These are phyloP conservation scores for Tamandua tetradactyla DNA, from an alignment of 2,797 vertebrate species.

Conservation along the genomic window DNA sequence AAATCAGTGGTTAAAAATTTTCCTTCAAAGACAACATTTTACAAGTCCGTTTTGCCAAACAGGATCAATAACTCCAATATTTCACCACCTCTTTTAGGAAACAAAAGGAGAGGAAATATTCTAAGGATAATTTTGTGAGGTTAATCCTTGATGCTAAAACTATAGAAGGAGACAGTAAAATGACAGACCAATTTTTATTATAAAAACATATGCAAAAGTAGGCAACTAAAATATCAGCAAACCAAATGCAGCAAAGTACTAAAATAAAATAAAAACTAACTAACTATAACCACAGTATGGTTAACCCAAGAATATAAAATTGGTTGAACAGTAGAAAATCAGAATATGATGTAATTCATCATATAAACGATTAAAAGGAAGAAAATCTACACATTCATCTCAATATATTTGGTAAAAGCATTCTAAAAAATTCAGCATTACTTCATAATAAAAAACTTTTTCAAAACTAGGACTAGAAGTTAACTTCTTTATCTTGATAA, in stretches of 20 bases:
- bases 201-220: not conserved
- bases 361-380: not conserved
- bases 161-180: not conserved
- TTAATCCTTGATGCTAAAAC: not conserved
- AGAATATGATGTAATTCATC: slow-evolving; percentile 2
- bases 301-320: slow-evolving; percentile 2
- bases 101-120: not conserved
- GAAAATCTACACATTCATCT: not conserved
- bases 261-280: not conserved
- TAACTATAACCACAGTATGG: not conserved
- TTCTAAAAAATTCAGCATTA: not conserved
- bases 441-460: not conserved
- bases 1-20: not conserved
- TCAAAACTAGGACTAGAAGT: not conserved
- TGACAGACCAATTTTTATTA: not conserved
- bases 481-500: not conserved
- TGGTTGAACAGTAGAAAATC: not conserved
- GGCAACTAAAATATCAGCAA: not conserved
- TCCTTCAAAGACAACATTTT: slow-evolving; percentile 34
- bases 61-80: not conserved
- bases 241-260: not conserved
- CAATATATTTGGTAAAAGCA: not conserved
- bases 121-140: not conserved
- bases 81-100: not conserved
- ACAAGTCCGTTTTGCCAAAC: not conserved